phyloP scores from a whole-genome alignment of 2,797 vertebrate species.

The Nyctalus aviator region DNA sequence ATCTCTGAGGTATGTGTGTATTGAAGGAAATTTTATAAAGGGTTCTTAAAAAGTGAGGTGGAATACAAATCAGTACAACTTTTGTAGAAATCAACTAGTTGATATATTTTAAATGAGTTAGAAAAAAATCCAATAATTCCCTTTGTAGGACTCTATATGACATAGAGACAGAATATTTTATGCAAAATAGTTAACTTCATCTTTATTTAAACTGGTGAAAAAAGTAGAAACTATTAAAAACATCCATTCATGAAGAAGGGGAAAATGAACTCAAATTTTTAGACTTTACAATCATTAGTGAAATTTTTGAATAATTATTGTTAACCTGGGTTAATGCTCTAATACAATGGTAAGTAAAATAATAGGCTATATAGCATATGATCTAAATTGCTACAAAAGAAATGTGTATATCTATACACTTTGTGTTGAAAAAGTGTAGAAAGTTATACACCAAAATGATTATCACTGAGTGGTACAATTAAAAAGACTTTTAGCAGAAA shows the following conservation, averaged over 20 bases:
- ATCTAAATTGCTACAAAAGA: background rate
- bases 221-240: constrained; percentile 19
- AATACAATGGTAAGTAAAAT: constrained; percentile 16
- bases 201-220: constrained; percentile 36
- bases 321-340: background rate
- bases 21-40: background rate
- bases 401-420: background rate
- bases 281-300: background rate
- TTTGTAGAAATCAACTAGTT: background rate
- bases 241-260: background rate
- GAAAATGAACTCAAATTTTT: background rate
- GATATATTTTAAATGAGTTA: background rate
- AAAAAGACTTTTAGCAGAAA: background rate
- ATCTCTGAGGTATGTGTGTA: background rate
- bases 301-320: constrained; percentile 30
- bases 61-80: background rate
- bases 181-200: background rate
- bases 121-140: constrained; percentile 24
- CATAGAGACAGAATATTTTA: background rate
- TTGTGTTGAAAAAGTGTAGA: background rate
- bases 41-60: background rate
- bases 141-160: background rate
- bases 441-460: background rate
- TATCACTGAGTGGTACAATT: background rate
- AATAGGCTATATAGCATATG: background rate